phyloP scores from a whole-genome alignment of 2,113 vertebrate species.

The Pycnonotus jocosus region DNA sequence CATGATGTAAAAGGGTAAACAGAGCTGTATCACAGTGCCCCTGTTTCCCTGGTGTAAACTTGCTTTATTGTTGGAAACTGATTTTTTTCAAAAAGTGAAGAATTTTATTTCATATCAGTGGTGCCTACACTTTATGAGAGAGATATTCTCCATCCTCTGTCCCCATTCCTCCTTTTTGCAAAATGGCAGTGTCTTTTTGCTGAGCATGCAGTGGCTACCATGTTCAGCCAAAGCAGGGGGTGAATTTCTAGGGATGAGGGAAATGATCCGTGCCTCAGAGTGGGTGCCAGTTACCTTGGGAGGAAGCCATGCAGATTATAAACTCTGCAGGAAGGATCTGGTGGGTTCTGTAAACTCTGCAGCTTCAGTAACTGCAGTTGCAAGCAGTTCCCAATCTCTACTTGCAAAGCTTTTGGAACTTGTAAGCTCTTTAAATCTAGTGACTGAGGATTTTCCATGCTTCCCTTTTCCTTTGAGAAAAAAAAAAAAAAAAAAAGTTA shows the following conservation, averaged over 20 bases:
- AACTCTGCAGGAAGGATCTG: neutral
- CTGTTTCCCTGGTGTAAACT: neutral
- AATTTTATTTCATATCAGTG: neutral
- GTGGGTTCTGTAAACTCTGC: neutral
- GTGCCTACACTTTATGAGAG: neutral
- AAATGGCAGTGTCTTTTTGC: neutral
- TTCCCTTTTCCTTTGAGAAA: neutral
- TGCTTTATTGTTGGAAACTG: neutral
- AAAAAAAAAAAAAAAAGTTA: neutral
- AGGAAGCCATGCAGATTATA: neutral
- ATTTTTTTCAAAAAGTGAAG: neutral
- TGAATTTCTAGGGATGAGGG: neutral
- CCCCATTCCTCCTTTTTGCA: neutral
- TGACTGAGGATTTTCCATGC: neutral
- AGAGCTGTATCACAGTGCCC: neutral
- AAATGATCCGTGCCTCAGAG: neutral
- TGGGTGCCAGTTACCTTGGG: neutral
- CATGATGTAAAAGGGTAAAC: neutral
- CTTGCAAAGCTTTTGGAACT: constrained; percentile 32
- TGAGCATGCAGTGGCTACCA: rapidly evolving
- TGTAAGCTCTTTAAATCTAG: constrained; percentile 40
- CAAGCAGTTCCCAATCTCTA: neutral
- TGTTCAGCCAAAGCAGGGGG: neutral
- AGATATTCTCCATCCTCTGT: neutral
- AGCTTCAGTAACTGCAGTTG: neutral